A percentile compares a stretch with the other conserved stretches of the same genome.
phyloP scores from a whole-genome alignment of 1,140 invertebrate species.

The Dendroctonus valens region DNA sequence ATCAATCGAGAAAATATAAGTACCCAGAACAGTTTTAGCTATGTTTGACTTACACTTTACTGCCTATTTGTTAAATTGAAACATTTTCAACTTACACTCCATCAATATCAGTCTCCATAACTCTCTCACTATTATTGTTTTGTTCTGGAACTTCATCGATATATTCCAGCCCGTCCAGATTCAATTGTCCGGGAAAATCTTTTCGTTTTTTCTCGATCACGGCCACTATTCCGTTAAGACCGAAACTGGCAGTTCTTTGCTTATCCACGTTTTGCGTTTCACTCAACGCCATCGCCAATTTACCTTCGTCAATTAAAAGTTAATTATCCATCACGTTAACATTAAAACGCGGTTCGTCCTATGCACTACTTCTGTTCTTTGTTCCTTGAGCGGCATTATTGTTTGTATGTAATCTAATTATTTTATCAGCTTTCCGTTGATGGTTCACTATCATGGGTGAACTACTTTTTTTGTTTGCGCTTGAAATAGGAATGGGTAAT shows the following conservation, averaged over 20 bases:
- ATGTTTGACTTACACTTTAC: too few species aligned
- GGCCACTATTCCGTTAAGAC: constrained; percentile 13
- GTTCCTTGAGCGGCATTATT: too few species aligned
- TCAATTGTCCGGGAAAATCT: constrained; percentile 14
- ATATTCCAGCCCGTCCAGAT: constrained; percentile 29
- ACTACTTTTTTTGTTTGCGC: too few species aligned
- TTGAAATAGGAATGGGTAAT: too few species aligned
- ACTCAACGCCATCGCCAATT: constrained; percentile 3
- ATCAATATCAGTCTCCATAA: constrained; percentile 28
- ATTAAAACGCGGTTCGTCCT: neutral
- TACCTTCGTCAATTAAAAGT: neutral
- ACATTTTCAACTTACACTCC: constrained; percentile 27
- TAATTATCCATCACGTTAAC: constrained; percentile 5
- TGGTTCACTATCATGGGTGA: too few species aligned
- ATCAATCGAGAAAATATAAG: too few species aligned
- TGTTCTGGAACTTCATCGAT: constrained; percentile 31
- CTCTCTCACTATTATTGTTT: constrained; percentile 31
- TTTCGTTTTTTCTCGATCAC: constrained; percentile 2
- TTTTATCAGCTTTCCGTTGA: too few species aligned
- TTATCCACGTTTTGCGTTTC: constrained; percentile 2
- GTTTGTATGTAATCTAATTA: too few species aligned
- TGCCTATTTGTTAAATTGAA: too few species aligned
- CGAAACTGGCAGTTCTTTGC: neutral
- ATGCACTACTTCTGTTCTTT: too few species aligned
- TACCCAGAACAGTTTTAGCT: too few species aligned